Base-by-base conservation (phyloP, 1,140 invertebrate species). In the Ylistrum balloti region DNA sequence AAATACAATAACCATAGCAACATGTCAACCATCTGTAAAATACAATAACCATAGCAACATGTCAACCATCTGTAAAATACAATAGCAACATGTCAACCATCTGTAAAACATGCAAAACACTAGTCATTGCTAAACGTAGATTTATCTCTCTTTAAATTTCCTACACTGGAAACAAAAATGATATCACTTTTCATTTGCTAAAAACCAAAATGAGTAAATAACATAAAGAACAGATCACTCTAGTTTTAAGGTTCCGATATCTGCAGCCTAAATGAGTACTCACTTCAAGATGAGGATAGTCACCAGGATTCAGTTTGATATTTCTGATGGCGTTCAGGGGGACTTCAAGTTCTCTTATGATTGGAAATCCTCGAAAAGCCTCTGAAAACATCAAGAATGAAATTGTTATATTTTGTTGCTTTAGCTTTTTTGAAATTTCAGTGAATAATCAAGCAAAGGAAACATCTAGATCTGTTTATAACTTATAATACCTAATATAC, bases 241-340 rank as follows among this genome's bases (percentile, higher is more conserved):
- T 38, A 13, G 35, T 7, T 38, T 38, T 13, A 13, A 38, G 5
- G 13, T 38, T 38, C 35, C 13, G 5, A 7, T 38, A 38, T 45
- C 17, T 45, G 1, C 1, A 17, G 7, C 20, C 41, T 1, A 45
- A 45, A 45, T 17, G 20, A 45, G 34, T 85, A 87, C 89, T 90
- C 90, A 95, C 95, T 94, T 96, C 95, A 38, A 96, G 93, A 45
- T 90, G 45, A 33, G 93, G 90, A 88, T 95, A 95, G 56, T 95
- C 93, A 85, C 88, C 91, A n/a, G 91, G 89, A 33, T 92, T 88
- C 35, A 95, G 89, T 86, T 94, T 94, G 34, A 96, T 93, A 85
- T 92, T 92, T 28, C 95, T 90, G 22, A 96, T 86, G n/a, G 94
- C 95, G 93, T 96, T 96, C 33, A 96, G 90, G 28, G 96, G 94